phyloP scores from a whole-genome alignment of 1,140 invertebrate genomes.

The Apis dorsata region DNA sequence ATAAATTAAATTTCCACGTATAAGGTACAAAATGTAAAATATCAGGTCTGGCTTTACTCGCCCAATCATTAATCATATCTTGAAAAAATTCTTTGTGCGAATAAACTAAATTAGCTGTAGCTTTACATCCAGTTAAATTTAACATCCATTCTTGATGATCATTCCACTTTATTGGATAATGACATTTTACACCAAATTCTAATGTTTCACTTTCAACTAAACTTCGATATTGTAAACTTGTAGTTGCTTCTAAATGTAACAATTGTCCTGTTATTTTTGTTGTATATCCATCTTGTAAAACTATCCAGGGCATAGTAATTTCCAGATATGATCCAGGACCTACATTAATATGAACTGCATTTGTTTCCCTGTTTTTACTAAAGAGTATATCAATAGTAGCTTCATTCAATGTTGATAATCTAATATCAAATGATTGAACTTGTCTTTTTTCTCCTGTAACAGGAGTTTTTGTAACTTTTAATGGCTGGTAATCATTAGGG shows the following conservation, averaged over 20 bases:
- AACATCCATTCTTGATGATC: conserved; percentile 96
- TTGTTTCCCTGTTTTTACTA: conserved; percentile 97
- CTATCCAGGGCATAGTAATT: conserved; percentile 96
- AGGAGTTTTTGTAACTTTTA: conserved; percentile 88
- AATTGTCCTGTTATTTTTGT: conserved; percentile 96
- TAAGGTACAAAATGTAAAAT: conserved; percentile 97
- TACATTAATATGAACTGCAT: conserved; percentile 96
- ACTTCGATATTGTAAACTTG: conserved; percentile 94
- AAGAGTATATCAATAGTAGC: conserved; percentile 97
- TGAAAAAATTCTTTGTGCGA: conserved; percentile 97
- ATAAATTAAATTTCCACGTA: conserved; percentile 95
- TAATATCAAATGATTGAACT: conserved; percentile 95
- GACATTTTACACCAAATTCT: conserved; percentile 92
- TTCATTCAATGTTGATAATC: conserved; percentile 93
- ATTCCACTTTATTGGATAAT: conserved; percentile 96
- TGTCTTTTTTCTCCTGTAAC: conserved; percentile 92
- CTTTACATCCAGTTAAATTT: conserved; percentile 95
- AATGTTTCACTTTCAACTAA: conserved; percentile 96
- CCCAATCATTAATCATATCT: conserved; percentile 98
- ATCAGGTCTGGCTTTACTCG: conserved; percentile 93
- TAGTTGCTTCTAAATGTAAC: conserved; percentile 95
- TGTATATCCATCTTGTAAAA: conserved; percentile 90
- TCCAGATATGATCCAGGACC: conserved; percentile 96
- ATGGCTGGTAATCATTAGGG: conserved; percentile 91
- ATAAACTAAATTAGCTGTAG: conserved; percentile 94